Evolutionary conservation across 1,140 invertebrate genomes (phyloP), one percentile per base, ranked within the genome.

Genomic region (Drosophila littoralis): DNA sequence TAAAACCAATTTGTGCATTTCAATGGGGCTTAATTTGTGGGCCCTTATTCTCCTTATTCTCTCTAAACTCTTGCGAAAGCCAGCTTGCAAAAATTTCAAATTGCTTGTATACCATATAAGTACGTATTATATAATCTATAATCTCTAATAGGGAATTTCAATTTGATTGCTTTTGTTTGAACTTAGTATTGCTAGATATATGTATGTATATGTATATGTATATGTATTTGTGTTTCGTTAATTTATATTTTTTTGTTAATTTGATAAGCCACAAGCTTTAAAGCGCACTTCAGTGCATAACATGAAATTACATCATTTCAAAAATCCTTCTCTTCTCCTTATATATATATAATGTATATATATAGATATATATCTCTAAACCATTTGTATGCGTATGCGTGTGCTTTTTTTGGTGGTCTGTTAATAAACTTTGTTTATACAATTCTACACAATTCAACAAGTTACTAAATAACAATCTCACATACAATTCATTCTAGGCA

Each of bases 1-100:
- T 79, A 83, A 88, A 86, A 86, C 83, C 83, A 72, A 83, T 88
- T 88, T 88, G 83, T 88, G 83, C 83, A 88, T 88, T 88, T 59
- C 2, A 4, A 22, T 64, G 63, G 70, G 68, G 60, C 28, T 75
- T 79, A 75, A 57, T 40, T 36, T 36, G 33, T 40, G 46, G 40
- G 46, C 40, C 54, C 72, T 61, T 57, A 71, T 57, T 43, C 64
- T 69, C 65, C 9, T 65, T 38, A 36, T 36, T 42, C 38, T 73
- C 42, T 64, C 59, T 68, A 52, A 71, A 64, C 58, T 80, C 55
- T 81, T 72, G 69, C 66, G 60, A 77, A 85, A 84, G 81, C 83
- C 79, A 88, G 79, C 77, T 86, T 89, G 84, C 76, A 86, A 86
- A 88, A 79, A 72, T 61, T 74, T 74, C 54, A 58, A 88, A 88